Base-by-base conservation (phyloP, 2,797 vertebrate species). In the Stomatorhinus walkeri region DNA sequence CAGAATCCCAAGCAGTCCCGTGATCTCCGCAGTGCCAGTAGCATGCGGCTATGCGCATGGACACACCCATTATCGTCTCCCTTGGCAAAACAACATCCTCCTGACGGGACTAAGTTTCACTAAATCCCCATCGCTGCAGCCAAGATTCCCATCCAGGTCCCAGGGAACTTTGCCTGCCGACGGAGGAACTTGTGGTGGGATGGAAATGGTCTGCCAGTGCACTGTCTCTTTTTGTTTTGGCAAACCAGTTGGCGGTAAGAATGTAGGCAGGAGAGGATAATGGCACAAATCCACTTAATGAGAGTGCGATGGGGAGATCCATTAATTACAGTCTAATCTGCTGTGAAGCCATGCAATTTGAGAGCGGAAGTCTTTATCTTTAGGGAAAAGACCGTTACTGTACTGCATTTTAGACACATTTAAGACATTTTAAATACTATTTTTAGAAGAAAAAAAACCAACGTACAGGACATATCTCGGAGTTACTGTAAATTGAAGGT, bases 261-360 rank as follows among this genome's bases (percentile, higher is more conserved):
- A 88, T 48, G 54, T 14, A n/a, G 52, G 52, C 59, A 24, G 56
- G 81, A 64, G 46, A 56, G 28, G 43, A 85, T 85, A 85, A 89
- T 51, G 43, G 81, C 81, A 49, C 81, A 85, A 51, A 85, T 85
- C 83, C 81, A 85, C 88, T 85, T 68, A 89, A 64, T 85, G 56
- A 83, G 81, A 89, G 88, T 64, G 7, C 46, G 81, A 89, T 72
- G 81, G 43, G 56, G 88, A 89, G 88, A 89, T 85, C 36, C 59
- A 51, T 85, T 89, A 68, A 89, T 89, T 89, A 89, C 48, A 68
- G 81, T 52, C 83, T 85, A 89, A 89, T 89, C 88, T 89, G 14
- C 83, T 52, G 88, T 84, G 88, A 89, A 46, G 88, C 40, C 49
- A 89, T 85, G 83, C 88, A 61, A 83, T 68, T 4, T 88, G 54